Evolutionary conservation across 2,888 invertebrate genomes (phyloP).

Genomic region (Amaurobius ferox): DNA sequence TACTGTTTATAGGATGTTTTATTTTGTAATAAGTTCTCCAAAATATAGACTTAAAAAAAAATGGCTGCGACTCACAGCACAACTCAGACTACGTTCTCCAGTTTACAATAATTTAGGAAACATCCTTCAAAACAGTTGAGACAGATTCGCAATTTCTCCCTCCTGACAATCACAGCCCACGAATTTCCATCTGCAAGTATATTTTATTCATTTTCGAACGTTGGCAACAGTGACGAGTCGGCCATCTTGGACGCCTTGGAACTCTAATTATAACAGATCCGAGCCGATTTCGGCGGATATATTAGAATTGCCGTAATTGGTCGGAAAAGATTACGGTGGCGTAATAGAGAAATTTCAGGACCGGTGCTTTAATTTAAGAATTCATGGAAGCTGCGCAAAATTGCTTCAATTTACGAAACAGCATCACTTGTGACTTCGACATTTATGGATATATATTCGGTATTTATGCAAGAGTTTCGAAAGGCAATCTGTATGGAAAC

Average conservation of each 20-base stretch:
- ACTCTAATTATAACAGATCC: slow-evolving; percentile 11
- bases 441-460: not conserved
- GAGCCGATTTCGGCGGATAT: not conserved
- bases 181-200: not conserved
- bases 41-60: no score
- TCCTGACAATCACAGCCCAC: not conserved
- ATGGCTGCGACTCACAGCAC: no score
- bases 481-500: not conserved
- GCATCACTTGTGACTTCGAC: slow-evolving; percentile 1
- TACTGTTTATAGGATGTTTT: no score
- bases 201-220: not conserved
- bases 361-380: slow-evolving; percentile 8
- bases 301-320: not conserved
- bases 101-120: not conserved
- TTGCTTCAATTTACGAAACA: slow-evolving; percentile 3
- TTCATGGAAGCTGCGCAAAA: not conserved
- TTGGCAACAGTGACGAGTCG: not conserved
- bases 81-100: no score
- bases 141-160: slow-evolving; percentile 10
- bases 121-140: not conserved
- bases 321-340: slow-evolving; percentile 12
- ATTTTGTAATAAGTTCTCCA: no score
- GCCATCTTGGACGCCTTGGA: not conserved
- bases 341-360: not conserved
- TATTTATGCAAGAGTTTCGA: not conserved